Evolutionary conservation across 2,113 vertebrate species (phyloP), one percentile per base, ranked within the genome.

Genomic region (Brevimyrus niger): DNA sequence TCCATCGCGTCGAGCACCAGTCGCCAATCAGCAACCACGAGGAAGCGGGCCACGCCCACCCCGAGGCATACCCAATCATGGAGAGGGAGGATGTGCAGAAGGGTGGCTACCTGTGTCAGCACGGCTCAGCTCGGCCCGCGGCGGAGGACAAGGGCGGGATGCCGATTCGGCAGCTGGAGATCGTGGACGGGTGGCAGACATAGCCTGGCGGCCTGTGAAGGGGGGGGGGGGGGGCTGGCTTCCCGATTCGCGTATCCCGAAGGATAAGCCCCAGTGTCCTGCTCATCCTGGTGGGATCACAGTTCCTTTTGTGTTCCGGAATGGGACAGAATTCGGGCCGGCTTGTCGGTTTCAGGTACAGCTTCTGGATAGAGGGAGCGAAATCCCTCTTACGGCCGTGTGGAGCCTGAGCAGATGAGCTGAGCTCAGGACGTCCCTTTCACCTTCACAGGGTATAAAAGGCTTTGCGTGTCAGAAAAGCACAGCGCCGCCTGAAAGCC

Each of bases 171-270:
- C 93, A 96, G 38, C 89, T 93, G 88, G 96, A 97, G 88, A 89
- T 94, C 51, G 91, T 89, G 1, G 96, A 97, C 6, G 83, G 94
- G 85, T 98, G 98, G 98, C 96, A 96, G 69, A 97, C 97, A 97
- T 98, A 98, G 94, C 94, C 89, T 83, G 15, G 21, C 83, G 85
- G 91, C 83, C 87, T 42, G 21, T 84, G 44, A 38, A 38, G 13
- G 82, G 53, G 53, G 4, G 48, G 84, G 42, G 42, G 44, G 3
- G 44, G 44, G 48, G 19, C n/a, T 10, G 65, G 31, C 44, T 13
- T 69, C 13, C 13, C 9, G 1, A 80, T 42, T 80, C 1, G 13
- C 73, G 38, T 80, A 47, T 84, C 82, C 82, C 23, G n/a, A 47
- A 84, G 82, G 82, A 84, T 84, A n/a, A 44, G 19, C 42, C 38